Evolutionary conservation across 2,797 vertebrate species (phyloP).

Genomic region (Neostethus bicornis): DNA sequence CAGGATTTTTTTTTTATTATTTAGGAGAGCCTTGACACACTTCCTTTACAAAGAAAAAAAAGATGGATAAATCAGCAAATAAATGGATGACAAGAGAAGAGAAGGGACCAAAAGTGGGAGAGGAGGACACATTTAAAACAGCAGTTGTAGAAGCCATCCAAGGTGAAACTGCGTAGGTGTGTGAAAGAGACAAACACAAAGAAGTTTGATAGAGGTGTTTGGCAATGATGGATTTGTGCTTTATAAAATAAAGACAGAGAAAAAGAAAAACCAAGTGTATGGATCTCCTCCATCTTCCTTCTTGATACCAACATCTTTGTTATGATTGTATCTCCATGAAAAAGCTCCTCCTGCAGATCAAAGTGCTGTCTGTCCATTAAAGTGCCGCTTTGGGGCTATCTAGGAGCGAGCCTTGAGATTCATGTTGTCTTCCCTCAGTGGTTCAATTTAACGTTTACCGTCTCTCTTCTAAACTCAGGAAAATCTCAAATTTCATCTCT

Average conservation of each 20-base stretch:
- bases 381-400: conserved; percentile 51
- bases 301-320: conserved; percentile 45
- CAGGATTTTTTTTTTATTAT: too few relatives aligned
- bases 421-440: conserved; percentile 55
- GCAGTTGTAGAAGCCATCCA: conserved; percentile 39
- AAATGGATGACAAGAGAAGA: conserved; percentile 29
- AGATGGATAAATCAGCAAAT: conserved; percentile 47
- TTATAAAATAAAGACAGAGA: conserved; percentile 11
- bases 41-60: conserved; percentile 32
- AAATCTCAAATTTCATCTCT: conserved; percentile 55
- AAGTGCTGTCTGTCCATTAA: conserved; percentile 63
- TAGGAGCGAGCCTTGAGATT: conserved; percentile 53
- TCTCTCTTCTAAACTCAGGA: conserved; percentile 44
- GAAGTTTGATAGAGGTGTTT: conserved; percentile 23
- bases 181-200: conserved; percentile 29
- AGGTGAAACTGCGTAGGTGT: conserved; percentile 35
- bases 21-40: conserved; percentile 44
- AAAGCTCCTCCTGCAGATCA: conserved; percentile 46
- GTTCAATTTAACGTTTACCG: conserved; percentile 52
- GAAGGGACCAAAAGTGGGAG: conserved; percentile 22
- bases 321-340: conserved; percentile 51
- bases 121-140: conserved; percentile 49
- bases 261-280: conserved; percentile 24
- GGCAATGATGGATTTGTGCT: conserved; percentile 34
- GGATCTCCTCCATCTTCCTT: conserved; percentile 23